Evolutionary conservation across 2,113 vertebrate genomes (phyloP), one percentile per base, ranked within the genome.

Genomic region (Xyrauchen texanus): DNA sequence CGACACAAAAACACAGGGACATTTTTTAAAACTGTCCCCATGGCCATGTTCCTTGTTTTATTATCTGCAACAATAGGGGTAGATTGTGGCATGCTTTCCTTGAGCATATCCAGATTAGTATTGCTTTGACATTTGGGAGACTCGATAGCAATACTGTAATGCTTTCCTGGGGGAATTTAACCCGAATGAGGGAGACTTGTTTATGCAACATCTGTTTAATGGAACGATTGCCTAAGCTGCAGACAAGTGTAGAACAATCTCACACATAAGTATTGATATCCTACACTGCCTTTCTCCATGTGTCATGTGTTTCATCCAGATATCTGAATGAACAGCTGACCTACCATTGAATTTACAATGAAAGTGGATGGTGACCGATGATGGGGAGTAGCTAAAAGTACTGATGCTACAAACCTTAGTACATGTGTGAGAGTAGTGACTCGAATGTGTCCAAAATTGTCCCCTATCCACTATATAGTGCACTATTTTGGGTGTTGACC

Each of bases 121-220:
- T 92, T 90, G 91, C 90, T 87, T 89, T 93, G 90, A 93, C 91
- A 93, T 93, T 93, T 91, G 83, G 64, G 92, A 88, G 84, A 86
- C 88, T 91, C 85, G 83, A 89, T 91, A 85, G 87, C 89, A 91
- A 90, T 91, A 90, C 91, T 90, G 89, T 90, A 89, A 89, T 86
- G 85, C 87, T 89, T 86, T 81, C 83, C 89, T 88, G 83, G 83
- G 76, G 90, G 91, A 89, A 90, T 83, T 85, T 84, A 85, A 82
- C 81, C 67, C 79, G 79, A 51, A 58, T 52, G 87, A 90, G 90
- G 90, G 89, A 85, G 87, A 90, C 90, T 85, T 82, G 84, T 89
- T 90, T 88, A 87, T 81, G 53, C 62, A 86, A 86, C 87, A 88
- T 88, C 82, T 85, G 80, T 81, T 88, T 86, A 84, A 89, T 82